Conservation (phyloP, 1,140 invertebrate species). For the Drosophila ercepeae region DNA sequence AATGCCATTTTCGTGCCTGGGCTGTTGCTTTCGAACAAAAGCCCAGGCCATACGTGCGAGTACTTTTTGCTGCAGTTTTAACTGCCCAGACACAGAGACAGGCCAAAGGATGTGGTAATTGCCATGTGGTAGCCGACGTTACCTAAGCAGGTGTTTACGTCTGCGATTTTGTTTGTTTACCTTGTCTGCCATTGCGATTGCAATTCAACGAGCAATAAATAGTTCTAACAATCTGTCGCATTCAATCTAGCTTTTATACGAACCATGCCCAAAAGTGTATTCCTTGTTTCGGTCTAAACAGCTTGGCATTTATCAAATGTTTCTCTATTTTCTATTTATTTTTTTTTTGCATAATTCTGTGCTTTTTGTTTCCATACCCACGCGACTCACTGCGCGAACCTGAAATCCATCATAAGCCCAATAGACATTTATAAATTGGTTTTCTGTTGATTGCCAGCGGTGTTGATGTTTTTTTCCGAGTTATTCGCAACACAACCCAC, state of each 20-base stretch:
- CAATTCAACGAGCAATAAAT: conserved; percentile 28
- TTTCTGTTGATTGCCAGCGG: conserved; percentile 8
- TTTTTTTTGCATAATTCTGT: conserved; percentile 15
- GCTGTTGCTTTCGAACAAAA: conserved; percentile 46
- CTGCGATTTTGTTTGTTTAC: conserved; percentile 46
- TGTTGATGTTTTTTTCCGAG: conserved; percentile 11
- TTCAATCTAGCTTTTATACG: conserved; percentile 10
- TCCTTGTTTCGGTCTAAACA: not conserved
- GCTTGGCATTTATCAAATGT: not conserved
- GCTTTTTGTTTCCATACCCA: conserved; percentile 25
- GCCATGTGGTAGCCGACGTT: conserved; percentile 38
- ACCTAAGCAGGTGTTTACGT: conserved; percentile 48
- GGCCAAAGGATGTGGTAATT: conserved; percentile 44
- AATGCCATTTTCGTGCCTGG: conserved; percentile 75
- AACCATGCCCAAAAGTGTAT: conserved; percentile 10
- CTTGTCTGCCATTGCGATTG: conserved; percentile 25
- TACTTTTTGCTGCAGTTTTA: not conserved
- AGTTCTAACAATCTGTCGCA: conserved; percentile 30
- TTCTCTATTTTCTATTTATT: not conserved
- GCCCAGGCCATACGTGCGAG: not conserved
- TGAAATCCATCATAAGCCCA: conserved; percentile 42
- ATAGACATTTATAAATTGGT: conserved; percentile 54
- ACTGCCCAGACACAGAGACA: not conserved
- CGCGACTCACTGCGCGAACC: conserved; percentile 27
- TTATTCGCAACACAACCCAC: conserved; percentile 40